Base-by-base conservation (phyloP, 2,113 vertebrate species). In the Pituophis catenifer region DNA sequence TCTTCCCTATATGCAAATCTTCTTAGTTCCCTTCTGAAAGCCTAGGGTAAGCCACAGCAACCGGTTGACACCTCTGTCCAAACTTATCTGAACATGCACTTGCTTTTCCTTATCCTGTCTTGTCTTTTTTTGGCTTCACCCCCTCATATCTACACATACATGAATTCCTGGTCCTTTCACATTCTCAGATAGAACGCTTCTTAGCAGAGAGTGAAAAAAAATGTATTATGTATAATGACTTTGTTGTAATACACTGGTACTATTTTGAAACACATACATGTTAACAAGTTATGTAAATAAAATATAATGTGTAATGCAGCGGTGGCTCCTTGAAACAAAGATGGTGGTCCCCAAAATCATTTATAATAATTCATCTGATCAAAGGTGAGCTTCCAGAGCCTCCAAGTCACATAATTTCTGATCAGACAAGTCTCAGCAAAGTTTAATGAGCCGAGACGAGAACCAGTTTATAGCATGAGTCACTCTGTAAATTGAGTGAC, bases 401-500 rank as follows among this genome's bases (percentile, higher is more conserved):
- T 88, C 57, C 24, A 7, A 23, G 24, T 6, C 53, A 58, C 8
- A 1, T 85, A 65, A 1, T 0, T 2, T 90, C 91, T 50, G 24
- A 89, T 62, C 86, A 26, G 3, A 92, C 70, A 26, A 92, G 10
- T 52, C 53, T 0, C 0, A 89, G 81, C 19, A 8, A 88, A 87
- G 54, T 44, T 1, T 88, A 93, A 94, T 85, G 11, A 44, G 29
- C 89, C 24, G 10, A 92, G 57, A 15, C 0, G 93, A 89, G 86
- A 88, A 54, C 54, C 86, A 94, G 26, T 62, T 88, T 7, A 81
- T 11, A 12, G n/a, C 85, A 38, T 85, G 87, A 92, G 62, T 86
- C 52, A 62, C 92, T 93, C 86, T 87, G 75, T 86, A 44, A 92
- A 48, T 62, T 81, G 50, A 33, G 92, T 95, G 53, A 86, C 91